Evolutionary conservation across 2,888 invertebrate species (phyloP), one percentile per base, ranked within the genome.

Genomic region (Metalampra italica): DNA sequence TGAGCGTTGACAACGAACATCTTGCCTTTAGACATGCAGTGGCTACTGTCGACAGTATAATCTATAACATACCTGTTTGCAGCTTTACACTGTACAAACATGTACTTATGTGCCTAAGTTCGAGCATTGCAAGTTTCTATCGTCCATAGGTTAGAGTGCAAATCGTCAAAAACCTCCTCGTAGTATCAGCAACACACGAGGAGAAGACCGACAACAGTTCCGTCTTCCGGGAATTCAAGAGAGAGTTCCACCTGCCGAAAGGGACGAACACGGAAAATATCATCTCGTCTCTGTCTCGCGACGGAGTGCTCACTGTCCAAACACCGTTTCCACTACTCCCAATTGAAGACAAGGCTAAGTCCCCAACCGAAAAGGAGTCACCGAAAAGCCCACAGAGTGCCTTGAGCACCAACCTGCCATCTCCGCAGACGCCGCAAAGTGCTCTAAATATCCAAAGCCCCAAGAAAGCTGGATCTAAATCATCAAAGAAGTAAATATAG

Each of bases 141-240:
- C 43, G 12, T 54, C 30, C 54, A 0, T 61, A 83, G 83, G 54
- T 82, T 1, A 60, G 53, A 39, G 78, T 82, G 0, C 64, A 64
- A 29, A 48, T 82, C 0, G 0, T 57, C 0, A 59, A 77, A 39
- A 62, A 75, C 43, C 48, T 60, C 0, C 61, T 92, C 1, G 72
- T 95, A 92, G 95, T 98, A 22, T 95, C 97, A 68, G 98, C 98
- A 29, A 95, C 95, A 71, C 98, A 98, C 78, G 96, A 97, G 78
- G 98, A 98, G 80, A 97, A 96, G 80, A 92, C 95, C 29, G 95
- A 96, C 72, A 95, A 94, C 67, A 94, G 94, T 80, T 94, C 95
- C 15, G 95, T 96, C 13, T 96, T 95, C 90, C 92, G 96, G 71
- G 97, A 98, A 81, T 98, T 97, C 91, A 96, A 96, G 77, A 92